These are phyloP conservation scores for Melieria picta DNA, from an alignment of 2,888 invertebrate species.

Conservation along the genomic window DNA sequence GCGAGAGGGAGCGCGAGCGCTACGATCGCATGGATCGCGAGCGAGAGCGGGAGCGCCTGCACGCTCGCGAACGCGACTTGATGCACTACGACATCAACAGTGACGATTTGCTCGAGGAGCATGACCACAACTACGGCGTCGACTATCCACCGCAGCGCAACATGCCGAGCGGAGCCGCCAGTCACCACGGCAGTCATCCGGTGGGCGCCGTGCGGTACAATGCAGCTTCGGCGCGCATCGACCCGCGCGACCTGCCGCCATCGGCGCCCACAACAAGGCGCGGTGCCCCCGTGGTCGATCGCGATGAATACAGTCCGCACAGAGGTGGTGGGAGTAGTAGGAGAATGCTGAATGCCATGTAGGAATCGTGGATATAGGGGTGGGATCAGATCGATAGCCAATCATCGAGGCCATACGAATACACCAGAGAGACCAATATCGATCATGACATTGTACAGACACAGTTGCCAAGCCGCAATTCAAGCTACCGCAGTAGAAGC, in stretches of 20 bases:
- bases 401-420: slow-evolving; percentile 9
- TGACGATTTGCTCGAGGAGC: slow-evolving; percentile 64
- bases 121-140: slow-evolving; percentile 50
- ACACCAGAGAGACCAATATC: slow-evolving; percentile 40
- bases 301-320: slow-evolving; percentile 67
- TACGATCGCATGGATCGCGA: slow-evolving; percentile 51
- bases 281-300: slow-evolving; percentile 63
- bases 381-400: slow-evolving; percentile 66
- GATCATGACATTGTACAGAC: slow-evolving; percentile 48
- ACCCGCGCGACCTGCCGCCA: slow-evolving; percentile 59
- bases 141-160: slow-evolving; percentile 57
- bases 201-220: slow-evolving; percentile 32
- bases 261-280: slow-evolving; percentile 56
- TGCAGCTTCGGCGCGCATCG: slow-evolving; percentile 46
- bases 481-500: slow-evolving; percentile 5
- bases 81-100: slow-evolving; percentile 66
- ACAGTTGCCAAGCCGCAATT: slow-evolving; percentile 29
- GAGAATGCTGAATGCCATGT: slow-evolving; percentile 68
- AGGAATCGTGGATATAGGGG: slow-evolving; percentile 69
- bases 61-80: slow-evolving; percentile 65
- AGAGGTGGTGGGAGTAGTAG: slow-evolving; percentile 67
- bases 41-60: slow-evolving; percentile 59
- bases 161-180: slow-evolving; percentile 48
- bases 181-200: slow-evolving; percentile 39
- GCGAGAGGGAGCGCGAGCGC: slow-evolving; percentile 53